Evolutionary conservation across 2,797 vertebrate species (phyloP).

Genomic region (Novumbra hubbsi): DNA sequence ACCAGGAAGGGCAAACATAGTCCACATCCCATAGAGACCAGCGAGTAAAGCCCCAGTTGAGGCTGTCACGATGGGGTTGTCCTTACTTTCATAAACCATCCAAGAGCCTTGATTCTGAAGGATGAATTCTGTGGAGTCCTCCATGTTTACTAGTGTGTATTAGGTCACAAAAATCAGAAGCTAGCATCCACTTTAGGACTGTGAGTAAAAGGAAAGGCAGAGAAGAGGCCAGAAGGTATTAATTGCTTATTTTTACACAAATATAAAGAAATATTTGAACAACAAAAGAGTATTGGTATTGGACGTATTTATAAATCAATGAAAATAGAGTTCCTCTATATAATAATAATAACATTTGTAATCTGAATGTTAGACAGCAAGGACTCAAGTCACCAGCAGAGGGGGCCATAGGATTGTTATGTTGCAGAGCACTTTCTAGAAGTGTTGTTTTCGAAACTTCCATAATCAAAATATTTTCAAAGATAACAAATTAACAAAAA

Average conservation of each 20-base stretch:
- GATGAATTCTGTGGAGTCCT: slow-evolving; percentile 73
- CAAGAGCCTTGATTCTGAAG: slow-evolving; percentile 55
- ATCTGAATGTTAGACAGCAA: background rate
- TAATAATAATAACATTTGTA: background rate
- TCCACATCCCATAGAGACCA: slow-evolving; percentile 71
- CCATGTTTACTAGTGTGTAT: slow-evolving; percentile 57
- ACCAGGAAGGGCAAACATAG: slow-evolving; percentile 69
- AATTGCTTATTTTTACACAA: background rate
- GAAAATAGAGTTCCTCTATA: background rate
- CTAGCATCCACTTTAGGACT: background rate
- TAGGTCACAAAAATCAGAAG: background rate
- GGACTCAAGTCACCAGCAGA: slow-evolving; percentile 47
- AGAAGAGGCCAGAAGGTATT: background rate
- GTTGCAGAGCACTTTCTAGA: slow-evolving; percentile 44
- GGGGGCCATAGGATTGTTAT: slow-evolving; percentile 44
- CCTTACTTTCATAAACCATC: slow-evolving; percentile 22
- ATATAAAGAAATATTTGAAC: background rate
- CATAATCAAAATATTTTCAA: background rate
- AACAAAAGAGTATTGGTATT: background rate
- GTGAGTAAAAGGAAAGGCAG: background rate
- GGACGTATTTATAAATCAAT: slow-evolving; percentile 1
- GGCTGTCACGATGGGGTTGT: slow-evolving; percentile 50
- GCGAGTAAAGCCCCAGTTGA: slow-evolving; percentile 55
- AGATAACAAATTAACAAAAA: background rate
- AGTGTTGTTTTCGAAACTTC: slow-evolving; percentile 38